Evolutionary conservation across 2,113 vertebrate genomes (phyloP), one percentile per base, ranked within the genome.

Genomic region (Phalacrocorax carbo): DNA sequence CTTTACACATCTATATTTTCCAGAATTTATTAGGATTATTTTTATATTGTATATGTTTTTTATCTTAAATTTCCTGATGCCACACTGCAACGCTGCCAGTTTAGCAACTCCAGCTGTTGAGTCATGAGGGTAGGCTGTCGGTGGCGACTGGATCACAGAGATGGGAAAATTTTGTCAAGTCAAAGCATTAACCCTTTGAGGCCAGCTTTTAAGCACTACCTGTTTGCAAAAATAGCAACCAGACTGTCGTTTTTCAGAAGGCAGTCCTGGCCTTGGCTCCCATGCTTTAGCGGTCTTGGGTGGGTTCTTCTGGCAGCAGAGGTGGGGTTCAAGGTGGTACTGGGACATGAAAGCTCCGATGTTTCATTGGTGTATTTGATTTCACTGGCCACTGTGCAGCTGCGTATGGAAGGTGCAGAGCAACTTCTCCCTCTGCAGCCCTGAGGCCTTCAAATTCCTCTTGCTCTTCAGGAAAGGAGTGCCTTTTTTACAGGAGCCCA

Each of bases 1-100:
- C 80, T 97, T 94, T 96, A 78, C 89, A 75, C 75, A 36, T 97
- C 97, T 94, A 55, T 52, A 6, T 92, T 95, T 97, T 62, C 82
- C 93, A 91, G 95, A 93, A 89, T 94, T 78, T 96, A 96, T 96
- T 93, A 93, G 82, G 86, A 94, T 91, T 93, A 66, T 96, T 96
- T 96, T 93, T 22, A 7, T 48, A 32, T 71, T 76, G 64, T 57
- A 66, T 83, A 65, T 85, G 25, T 3, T 66, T 95, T 89, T 95
- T 82, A 92, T 81, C 79, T 73, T 77, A 71, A 86, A 93, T 95
- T 96, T 94, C 92, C 94, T 78, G 78, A 88, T 94, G 89, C 83
- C 82, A 93, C 44, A 12, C 68, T 73, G 42, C 1, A 42, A n/a
- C 0, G n/a, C 70, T 86, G 96, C 94, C 86, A 65, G 92, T 88